Conservation (phyloP, 2,888 invertebrate species). For the Artemia sinica region DNA sequence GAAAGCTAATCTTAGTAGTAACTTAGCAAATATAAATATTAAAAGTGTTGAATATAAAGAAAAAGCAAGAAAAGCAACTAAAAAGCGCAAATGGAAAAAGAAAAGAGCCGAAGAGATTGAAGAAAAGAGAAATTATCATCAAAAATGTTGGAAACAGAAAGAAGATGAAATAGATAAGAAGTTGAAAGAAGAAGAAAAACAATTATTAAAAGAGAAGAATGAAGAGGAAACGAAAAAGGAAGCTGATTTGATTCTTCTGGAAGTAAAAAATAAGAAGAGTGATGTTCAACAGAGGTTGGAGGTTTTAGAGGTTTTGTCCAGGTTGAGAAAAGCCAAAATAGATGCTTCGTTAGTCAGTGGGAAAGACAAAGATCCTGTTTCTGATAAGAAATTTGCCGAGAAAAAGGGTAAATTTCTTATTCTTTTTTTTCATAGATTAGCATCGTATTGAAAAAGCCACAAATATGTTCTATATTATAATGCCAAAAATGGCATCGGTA, state of each 20-base stretch:
- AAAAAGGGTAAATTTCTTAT: background rate
- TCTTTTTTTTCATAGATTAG: too few species aligned
- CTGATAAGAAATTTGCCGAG: background rate
- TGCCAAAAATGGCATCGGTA: background rate
- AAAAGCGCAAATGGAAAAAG: conserved; percentile 15
- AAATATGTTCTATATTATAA: too few species aligned
- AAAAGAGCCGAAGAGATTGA: conserved; percentile 31
- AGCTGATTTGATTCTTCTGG: conserved; percentile 50
- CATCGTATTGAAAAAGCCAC: too few species aligned
- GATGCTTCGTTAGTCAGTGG: conserved; percentile 46
- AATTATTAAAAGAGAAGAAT: conserved; percentile 26
- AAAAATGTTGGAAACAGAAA: background rate
- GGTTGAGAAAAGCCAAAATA: conserved; percentile 44
- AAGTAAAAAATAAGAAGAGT: conserved; percentile 48
- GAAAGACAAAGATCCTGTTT: background rate
- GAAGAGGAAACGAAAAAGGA: conserved; percentile 47
- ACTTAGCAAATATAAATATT: background rate
- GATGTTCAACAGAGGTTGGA: conserved; percentile 49
- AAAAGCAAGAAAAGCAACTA: background rate
- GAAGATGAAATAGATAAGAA: background rate
- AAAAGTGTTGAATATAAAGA: background rate
- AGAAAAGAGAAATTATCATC: conserved; percentile 36
- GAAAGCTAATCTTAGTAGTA: too few species aligned
- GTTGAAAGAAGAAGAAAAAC: background rate
- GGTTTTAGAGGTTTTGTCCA: conserved; percentile 44